A percentile compares a stretch with the other conserved stretches of the same genome.
These are phyloP conservation scores for Archips crataeganus DNA, from an alignment of 2,888 invertebrate genomes.

Conservation along the genomic window DNA sequence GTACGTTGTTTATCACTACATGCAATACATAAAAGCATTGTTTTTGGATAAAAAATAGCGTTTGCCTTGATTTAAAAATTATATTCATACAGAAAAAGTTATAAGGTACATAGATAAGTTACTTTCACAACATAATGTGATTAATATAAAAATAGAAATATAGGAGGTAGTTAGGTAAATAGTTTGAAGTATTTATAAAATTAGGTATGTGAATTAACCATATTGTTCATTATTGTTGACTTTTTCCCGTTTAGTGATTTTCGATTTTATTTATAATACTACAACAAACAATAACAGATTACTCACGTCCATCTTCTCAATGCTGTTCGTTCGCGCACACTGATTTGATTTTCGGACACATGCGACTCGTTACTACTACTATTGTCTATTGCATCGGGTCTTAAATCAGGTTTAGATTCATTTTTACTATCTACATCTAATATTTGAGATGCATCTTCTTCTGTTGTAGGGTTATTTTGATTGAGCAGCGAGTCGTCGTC, in stretches of 20 bases:
- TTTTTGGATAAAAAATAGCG: no score
- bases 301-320: constrained; percentile 24
- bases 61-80: no score
- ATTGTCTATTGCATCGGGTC: constrained; percentile 42
- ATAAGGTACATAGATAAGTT: no score
- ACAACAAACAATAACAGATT: neutral
- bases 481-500: constrained; percentile 35
- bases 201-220: no score
- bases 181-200: no score
- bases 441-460: constrained; percentile 42
- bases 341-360: neutral
- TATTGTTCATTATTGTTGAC: neutral
- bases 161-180: no score
- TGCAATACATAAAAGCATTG: no score
- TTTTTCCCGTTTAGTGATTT: neutral
- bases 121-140: no score
- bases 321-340: constrained; percentile 6
- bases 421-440: constrained; percentile 50
- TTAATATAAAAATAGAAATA: no score
- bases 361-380: neutral
- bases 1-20: no score
- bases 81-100: no score
- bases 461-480: constrained; percentile 49
- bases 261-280: neutral
- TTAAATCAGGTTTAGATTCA: constrained; percentile 46